Conservation (phyloP, 2,113 vertebrate genomes). For the Macaca mulatta region DNA sequence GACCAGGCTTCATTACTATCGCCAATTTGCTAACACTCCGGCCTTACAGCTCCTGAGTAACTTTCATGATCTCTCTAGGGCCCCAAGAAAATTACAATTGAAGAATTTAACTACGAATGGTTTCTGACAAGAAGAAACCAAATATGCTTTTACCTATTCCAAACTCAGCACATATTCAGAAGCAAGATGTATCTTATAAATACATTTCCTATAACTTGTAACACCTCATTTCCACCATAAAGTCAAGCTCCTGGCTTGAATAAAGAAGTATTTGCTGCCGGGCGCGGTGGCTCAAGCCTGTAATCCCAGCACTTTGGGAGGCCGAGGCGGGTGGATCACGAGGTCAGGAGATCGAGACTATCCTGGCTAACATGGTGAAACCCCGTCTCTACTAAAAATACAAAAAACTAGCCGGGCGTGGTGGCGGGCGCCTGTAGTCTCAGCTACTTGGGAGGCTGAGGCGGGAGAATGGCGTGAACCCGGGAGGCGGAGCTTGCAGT, state of each 20-base stretch:
- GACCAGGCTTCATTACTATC: not conserved
- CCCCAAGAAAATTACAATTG: not conserved
- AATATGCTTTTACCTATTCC: not conserved
- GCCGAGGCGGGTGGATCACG: no score
- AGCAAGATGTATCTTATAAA: slow-evolving; percentile 20
- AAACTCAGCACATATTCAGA: slow-evolving; percentile 31
- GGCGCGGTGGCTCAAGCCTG: no score
- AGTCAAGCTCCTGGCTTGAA: not conserved
- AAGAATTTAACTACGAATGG: slow-evolving; percentile 6
- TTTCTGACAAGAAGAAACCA: not conserved
- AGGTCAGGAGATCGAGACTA: no score
- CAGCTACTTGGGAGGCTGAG: no score
- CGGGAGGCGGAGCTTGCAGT: no score
- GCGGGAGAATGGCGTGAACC: no score
- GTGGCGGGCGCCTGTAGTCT: no score
- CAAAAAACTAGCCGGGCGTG: no score
- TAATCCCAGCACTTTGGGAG: no score
- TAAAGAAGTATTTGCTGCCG: not conserved
- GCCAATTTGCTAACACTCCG: not conserved
- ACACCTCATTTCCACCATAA: not conserved
- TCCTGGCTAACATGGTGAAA: no score
- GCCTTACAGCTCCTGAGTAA: slow-evolving; percentile 8
- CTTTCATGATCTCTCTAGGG: slow-evolving; percentile 7
- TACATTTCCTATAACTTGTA: not conserved
- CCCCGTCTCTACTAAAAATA: no score